Evolutionary conservation across 1,140 invertebrate species (phyloP).

Genomic region (Globodera rostochiensis): DNA sequence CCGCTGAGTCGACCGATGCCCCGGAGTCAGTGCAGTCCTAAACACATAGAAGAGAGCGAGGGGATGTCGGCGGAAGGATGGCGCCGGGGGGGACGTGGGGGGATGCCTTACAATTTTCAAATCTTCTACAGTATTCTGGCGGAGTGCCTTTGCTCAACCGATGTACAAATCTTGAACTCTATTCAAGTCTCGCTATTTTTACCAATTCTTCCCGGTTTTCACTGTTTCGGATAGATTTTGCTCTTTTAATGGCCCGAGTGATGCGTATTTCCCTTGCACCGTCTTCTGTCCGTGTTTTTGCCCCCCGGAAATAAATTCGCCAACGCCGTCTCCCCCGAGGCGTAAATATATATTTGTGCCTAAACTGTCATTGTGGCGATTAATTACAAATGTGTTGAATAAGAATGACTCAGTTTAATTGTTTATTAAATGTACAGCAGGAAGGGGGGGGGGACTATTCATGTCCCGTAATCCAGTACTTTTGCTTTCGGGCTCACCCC

Average conservation of each 20-base stretch:
- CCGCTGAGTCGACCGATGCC: not conserved
- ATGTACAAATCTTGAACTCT: not conserved
- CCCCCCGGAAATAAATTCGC: no score
- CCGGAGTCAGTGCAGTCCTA: not conserved
- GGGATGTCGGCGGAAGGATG: not conserved
- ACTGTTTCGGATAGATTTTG: not conserved
- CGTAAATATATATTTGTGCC: no score
- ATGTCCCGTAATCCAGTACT: no score
- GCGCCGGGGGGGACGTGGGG: not conserved
- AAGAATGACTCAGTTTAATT: no score
- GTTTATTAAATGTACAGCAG: no score
- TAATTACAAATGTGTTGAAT: no score
- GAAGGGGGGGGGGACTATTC: no score
- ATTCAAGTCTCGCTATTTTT: not conserved
- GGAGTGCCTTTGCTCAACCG: not conserved
- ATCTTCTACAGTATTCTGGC: constrained; percentile 4
- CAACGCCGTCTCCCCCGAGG: no score
- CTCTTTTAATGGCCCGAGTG: not conserved
- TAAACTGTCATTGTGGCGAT: no score
- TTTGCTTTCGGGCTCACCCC: no score
- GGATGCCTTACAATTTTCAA: not conserved
- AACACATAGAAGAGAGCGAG: not conserved
- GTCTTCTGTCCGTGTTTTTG: no score
- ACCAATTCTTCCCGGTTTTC: not conserved
- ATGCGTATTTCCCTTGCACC: no score